Evolutionary conservation across 2,113 vertebrate genomes (phyloP), one percentile per base, ranked within the genome.

Genomic region (Pipra filicauda): DNA sequence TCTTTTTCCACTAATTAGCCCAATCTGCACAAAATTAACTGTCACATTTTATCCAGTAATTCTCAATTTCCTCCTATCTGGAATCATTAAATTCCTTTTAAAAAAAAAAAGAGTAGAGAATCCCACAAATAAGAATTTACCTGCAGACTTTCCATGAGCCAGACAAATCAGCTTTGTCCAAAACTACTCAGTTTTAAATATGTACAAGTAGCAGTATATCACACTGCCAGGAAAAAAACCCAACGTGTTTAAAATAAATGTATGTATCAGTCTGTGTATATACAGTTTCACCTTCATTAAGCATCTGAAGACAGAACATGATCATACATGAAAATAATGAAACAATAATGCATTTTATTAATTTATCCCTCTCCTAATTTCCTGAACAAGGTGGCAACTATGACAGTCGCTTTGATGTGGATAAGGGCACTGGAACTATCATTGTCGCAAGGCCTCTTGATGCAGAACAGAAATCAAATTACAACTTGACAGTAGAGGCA

Each of bases 401-500:
- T 85, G 99, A 99, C 98, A 99, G 99, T 97, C 98, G 98, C 82
- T 99, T 99, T 96, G 99, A 99, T 97, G 99, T 99, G 97, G 99
- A 99, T 97, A 99, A 99, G 97, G 98, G 99, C 96, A 99, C 98
- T 15, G 99, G 99, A 86, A 99, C 99, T 71, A 95, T 99, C 97
- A 99, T 99, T 95, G 98, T 99, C 11, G 99, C 99, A 33, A 98
- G 98, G 96, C 98, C 98, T 85, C 99, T 99, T 91, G 99, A 99
- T 97, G 98, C 99, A 49, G 99, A 99, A 96, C 98, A 99, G 96
- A 99, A 98, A 97, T 99, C 99, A 96, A 98, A 98, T 98, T 99
- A 99, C 96, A 99, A 99, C 98, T 97, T 99, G 98, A 99, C 99
- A 43, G 98, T 99, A 55, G 99, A 99, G 94, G 99, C 99, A 94